Base-by-base conservation (phyloP, 2,797 vertebrate species). In the Mus caroli region DNA sequence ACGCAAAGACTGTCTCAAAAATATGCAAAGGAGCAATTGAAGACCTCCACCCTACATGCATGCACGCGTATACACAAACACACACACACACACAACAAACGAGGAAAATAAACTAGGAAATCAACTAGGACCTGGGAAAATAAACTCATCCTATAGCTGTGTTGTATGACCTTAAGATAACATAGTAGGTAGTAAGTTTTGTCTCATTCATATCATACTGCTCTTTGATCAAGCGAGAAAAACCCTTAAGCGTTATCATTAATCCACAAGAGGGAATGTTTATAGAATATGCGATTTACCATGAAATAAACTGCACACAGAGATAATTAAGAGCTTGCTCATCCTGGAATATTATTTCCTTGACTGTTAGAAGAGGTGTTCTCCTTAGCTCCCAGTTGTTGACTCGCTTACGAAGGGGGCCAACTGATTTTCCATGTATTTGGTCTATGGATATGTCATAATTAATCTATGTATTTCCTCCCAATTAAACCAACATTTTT, bases 121-220 rank as follows among this genome's bases (percentile, higher is more conserved):
- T 52, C 31, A 86, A 86, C 31, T 22, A 77, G 87, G 90, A 91
- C 64, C 14, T 93, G 26, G 34, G 85, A 93, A 94, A 88, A 73
- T 46, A 64, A n/a, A 34, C 67, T 84, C 11, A n/a, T 73, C 62
- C 58, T 87, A 56, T 2, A 64, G 7, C 50, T 90, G 73, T 90
- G 19, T 24, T 13, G 4, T 60, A 1, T 60, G 22, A 58, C 56
- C 37, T 71, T 80, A 22, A 73, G 24, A 91, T 56, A 82, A 67
- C 26, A 71, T 9, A 20, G 13, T 50, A 69, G 15, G 52, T 11
- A 13, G 1, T 64, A 17, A 88, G 13, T 76, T 76, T 60, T 40
- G 22, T 64, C 83, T 75, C 89, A 80, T 71, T 34, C 19, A 50
- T 52, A 50, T 88, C 31, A 80, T 84, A 83, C 20, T 26, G 0